A percentile compares a stretch with the other conserved stretches of the same genome.
phyloP scores from a whole-genome alignment of 2,797 vertebrate genomes.

The Lepus townsendii region DNA sequence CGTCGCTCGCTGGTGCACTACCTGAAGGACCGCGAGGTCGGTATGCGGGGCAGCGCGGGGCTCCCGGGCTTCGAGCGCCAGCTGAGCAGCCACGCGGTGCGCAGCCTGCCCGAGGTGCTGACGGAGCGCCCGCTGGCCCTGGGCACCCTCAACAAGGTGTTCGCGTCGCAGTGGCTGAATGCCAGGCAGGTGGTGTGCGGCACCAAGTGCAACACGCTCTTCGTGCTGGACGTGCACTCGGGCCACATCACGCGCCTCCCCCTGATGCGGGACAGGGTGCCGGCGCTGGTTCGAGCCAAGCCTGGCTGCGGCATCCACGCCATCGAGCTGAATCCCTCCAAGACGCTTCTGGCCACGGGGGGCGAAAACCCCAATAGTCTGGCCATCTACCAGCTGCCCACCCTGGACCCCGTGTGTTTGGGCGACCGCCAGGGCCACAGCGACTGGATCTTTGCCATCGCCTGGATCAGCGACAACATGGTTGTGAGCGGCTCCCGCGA shows the following conservation, averaged over 20 bases:
- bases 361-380: constrained; percentile 65
- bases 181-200: constrained; percentile 80
- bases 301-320: constrained; percentile 64
- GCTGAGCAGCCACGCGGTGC: constrained; percentile 30
- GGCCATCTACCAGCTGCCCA: constrained; percentile 69
- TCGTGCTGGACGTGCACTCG: constrained; percentile 70
- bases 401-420: constrained; percentile 70
- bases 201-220: constrained; percentile 81
- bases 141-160: constrained; percentile 80
- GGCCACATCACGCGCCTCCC: constrained; percentile 64
- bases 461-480: constrained; percentile 74
- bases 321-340: constrained; percentile 64
- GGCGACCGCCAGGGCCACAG: constrained; percentile 71
- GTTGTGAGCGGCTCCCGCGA: constrained; percentile 71
- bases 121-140: constrained; percentile 54
- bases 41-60: neutral
- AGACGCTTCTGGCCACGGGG: constrained; percentile 43
- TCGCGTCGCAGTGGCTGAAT: constrained; percentile 80
- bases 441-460: constrained; percentile 77
- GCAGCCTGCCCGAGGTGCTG: constrained; percentile 57
- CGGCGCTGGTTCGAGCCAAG: neutral
- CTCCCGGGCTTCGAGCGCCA: neutral
- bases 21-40: constrained; percentile 62
- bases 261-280: constrained; percentile 33
- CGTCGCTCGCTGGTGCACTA: constrained; percentile 59